Base-by-base conservation (phyloP, 2,888 invertebrate genomes). In the Cantharis nigra region DNA sequence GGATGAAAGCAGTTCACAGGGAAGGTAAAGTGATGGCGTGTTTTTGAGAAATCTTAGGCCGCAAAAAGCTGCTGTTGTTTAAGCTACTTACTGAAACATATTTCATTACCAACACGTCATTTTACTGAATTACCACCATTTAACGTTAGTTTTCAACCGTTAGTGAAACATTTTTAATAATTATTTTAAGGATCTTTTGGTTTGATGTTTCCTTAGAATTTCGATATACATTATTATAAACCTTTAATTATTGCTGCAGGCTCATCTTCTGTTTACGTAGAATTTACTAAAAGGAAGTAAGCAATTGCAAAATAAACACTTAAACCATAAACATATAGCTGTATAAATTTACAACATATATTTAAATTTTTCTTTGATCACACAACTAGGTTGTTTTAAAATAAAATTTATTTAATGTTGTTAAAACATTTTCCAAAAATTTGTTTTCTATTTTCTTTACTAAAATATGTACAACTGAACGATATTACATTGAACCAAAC, bases 1-100 rank as follows among this genome's bases (percentile, higher is more conserved):
- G 83, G 85, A 86, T 86, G 86, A 85, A 83, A 84, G 82, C 82
- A 84, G 85, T 84, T 85, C 83, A 84, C 81, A 81, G 49, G 49
- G 49, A 49, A 83, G 82, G 81, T 82, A 83, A 83, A 83, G 83
- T 84, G 84, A 84, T 85, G 83, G 85, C 85, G 83, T 85, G 85
- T 84, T 83, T 83, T 82, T 78, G 81, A 81, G 84, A 84, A 85
- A 84, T 83, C 83, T 82, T 80, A 78, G 78, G 71, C 78, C 79
- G 72, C 73, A 80, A 75, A 78, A 71, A 74, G 75, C 77, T 79
- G 76, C 80, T 77, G 83, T 85, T 85, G 85, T 85, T 85, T 84
- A 82, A 84, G 84, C 80, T 81, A 83, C 83, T 84, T 83, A 82
- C 78, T 78, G 80, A 78, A 81, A 81, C 81, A 79, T 81, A 82